These are phyloP conservation scores for Drosophila asahinai DNA, from an alignment of 1,140 invertebrate species.

Conservation along the genomic window DNA sequence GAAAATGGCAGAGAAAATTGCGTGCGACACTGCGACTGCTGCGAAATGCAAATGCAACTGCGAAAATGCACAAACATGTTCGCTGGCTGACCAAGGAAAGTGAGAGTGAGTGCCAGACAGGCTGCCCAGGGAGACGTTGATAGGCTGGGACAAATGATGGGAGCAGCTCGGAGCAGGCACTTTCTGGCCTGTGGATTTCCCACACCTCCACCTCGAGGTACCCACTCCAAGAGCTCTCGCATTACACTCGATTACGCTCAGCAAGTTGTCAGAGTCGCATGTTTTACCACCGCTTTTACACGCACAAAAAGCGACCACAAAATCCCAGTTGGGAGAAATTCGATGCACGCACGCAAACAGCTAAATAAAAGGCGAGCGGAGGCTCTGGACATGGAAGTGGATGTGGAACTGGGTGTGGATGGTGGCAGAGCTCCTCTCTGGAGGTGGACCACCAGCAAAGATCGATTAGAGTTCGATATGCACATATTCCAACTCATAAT, in stretches of 20 bases:
- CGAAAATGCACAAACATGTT: constrained; percentile 47
- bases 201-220: constrained; percentile 28
- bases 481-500: neutral
- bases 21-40: constrained; percentile 46
- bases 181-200: constrained; percentile 4
- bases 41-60: constrained; percentile 68
- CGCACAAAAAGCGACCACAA: constrained; percentile 64
- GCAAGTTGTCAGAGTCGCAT: constrained; percentile 48
- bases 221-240: constrained; percentile 12
- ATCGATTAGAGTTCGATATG: constrained; percentile 33
- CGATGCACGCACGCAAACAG: constrained; percentile 48
- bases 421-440: too few relatives aligned
- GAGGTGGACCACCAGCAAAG: constrained; percentile 55
- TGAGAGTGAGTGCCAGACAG: constrained; percentile 63
- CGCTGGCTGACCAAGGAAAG: constrained; percentile 46
- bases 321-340: constrained; percentile 64
- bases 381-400: neutral
- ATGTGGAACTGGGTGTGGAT: constrained; percentile 7
- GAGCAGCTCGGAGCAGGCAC: constrained; percentile 8
- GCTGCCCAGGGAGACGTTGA: constrained; percentile 56
- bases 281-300: constrained; percentile 74
- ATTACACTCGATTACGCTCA: constrained; percentile 45
- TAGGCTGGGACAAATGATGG: constrained; percentile 40
- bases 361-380: constrained; percentile 1
- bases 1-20: constrained; percentile 64